Base-by-base conservation (phyloP, 2,113 vertebrate genomes). In the Peromyscus leucopus region DNA sequence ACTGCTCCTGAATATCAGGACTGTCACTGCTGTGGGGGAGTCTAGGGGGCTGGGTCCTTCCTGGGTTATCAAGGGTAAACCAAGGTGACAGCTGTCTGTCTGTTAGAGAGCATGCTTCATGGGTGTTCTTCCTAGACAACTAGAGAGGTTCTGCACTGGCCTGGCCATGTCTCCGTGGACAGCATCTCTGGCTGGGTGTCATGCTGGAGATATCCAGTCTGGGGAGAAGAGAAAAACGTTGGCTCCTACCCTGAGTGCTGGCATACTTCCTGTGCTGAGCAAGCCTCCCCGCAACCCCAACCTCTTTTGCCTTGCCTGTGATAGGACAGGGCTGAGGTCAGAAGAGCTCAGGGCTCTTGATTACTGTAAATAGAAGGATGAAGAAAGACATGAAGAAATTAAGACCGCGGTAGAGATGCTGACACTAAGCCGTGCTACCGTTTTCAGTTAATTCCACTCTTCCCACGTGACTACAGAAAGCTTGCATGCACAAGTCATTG, bases 121-220 rank as follows among this genome's bases (percentile, higher is more conserved):
- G 21, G 1, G 7, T 65, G 17, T 4, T 36, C 11, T 0, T 42
- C 42, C 61, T 51, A 72, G 36, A 17, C 36, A 57, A n/a, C 8
- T 15, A 22, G 57, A 31, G 1, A 24, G 51, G n/a, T 26, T 78
- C 17, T 28, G 7, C 24, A 5, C 4, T 17, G 42, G 57, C 51
- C 6, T 55, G n/a, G 10, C 1, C 36, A 74, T 42, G 4, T 46
- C 69, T 76, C 72, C 76, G 71, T 21, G 71, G n/a, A 19, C 51
- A 74, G n/a, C 39, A 57, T 5, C 28, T 79, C 28, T 5, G 22
- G 36, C 5, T 26, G 57, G 15, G 28, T 71, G 22, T 24, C n/a
- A 6, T 0, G 9, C 19, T 39, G 75, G 26, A 36, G 36, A 79
- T 33, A 48, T 1, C 5, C 0, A 0, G 19, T 16, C 1, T 9